These are phyloP conservation scores for Zoroaster sp. DNA, from an alignment of 53 echinoderm and acorn worm genomes.

Conservation along the genomic window DNA sequence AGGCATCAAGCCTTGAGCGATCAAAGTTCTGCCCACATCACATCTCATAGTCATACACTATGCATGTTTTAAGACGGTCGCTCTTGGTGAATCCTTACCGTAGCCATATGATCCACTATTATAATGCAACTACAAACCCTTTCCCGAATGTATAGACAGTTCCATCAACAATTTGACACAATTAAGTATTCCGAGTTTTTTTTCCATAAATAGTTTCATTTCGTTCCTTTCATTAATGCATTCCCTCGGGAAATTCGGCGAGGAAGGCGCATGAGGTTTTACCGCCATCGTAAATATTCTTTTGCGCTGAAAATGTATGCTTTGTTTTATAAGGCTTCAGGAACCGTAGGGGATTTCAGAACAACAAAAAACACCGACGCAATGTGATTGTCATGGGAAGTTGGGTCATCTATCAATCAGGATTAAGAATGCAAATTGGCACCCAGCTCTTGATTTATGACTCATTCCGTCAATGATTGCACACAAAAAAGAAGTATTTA, in stretches of 20 bases:
- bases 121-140: neutral
- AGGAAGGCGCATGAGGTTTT: neutral
- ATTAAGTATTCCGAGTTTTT: neutral
- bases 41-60: neutral
- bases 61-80: too few relatives aligned
- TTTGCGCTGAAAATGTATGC: neutral
- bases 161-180: slow-evolving; percentile 27
- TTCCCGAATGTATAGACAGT: neutral
- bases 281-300: neutral
- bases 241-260: neutral
- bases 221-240: neutral
- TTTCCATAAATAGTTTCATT: neutral
- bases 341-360: neutral
- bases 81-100: neutral
- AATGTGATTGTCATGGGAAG: neutral
- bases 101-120: neutral
- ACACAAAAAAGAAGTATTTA: neutral
- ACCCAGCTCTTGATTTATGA: slow-evolving; percentile 4
- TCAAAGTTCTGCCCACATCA: neutral
- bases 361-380: neutral
- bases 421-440: slow-evolving; percentile 33
- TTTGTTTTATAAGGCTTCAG: neutral
- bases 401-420: slow-evolving; percentile 13
- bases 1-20: slow-evolving; percentile 1
- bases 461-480: neutral